Conservation (phyloP, 2,113 vertebrate genomes). For the Sporophila hypoxantha region DNA sequence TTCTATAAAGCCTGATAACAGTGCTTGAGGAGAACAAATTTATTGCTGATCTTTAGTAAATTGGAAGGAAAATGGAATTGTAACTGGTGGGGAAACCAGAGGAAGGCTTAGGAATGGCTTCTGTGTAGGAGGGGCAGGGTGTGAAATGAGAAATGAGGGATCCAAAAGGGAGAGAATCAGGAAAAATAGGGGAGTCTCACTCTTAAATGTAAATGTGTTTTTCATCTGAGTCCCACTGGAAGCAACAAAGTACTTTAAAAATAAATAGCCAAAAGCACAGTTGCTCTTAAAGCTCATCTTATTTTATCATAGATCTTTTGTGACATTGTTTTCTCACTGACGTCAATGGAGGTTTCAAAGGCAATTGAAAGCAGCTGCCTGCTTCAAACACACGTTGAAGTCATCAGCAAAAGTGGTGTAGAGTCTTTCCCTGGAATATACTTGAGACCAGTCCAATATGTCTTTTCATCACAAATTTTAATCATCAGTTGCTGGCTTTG, state of each 20-base stretch:
- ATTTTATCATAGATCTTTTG: background rate
- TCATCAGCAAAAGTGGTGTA: background rate
- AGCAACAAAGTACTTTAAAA: background rate
- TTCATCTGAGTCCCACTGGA: background rate
- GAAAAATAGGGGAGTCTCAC: background rate
- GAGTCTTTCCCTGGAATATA: background rate
- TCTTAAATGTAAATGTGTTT: background rate
- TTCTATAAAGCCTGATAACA: background rate
- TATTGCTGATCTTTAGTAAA: background rate
- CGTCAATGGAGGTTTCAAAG: background rate
- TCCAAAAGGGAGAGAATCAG: background rate
- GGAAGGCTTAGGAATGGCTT: background rate
- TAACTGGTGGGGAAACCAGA: background rate
- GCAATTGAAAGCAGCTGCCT: conserved; percentile 21
- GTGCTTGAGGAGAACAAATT: background rate
- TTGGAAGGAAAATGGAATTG: background rate
- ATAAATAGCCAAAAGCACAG: background rate
- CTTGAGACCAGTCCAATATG: background rate
- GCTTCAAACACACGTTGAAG: background rate
- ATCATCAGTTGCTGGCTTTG: background rate
- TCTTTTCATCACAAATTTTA: background rate
- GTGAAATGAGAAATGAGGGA: background rate
- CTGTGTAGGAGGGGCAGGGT: background rate
- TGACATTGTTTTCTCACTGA: conserved; percentile 16
- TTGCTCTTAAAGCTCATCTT: background rate